These are phyloP conservation scores for Dioctria linearis DNA, from an alignment of 2,888 invertebrate species.

Conservation along the genomic window DNA sequence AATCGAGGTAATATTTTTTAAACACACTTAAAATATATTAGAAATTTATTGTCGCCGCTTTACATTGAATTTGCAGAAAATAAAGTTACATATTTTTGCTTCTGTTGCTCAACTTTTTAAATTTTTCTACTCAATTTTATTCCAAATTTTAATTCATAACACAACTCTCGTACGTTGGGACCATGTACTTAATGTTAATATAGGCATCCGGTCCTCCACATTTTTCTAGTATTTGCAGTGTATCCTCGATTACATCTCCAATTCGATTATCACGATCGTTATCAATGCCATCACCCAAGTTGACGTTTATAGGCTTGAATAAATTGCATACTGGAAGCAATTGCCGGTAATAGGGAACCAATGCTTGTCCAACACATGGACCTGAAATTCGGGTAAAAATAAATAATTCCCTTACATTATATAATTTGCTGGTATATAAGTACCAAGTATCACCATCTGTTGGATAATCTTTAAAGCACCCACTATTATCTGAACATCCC, in stretches of 20 bases:
- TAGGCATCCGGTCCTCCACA: conserved; percentile 97
- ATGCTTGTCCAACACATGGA: conserved; percentile 84
- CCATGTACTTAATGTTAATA: conserved; percentile 98
- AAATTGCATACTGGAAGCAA: conserved; percentile 91
- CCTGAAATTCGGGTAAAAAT: conserved; percentile 61
- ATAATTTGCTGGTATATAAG: background rate
- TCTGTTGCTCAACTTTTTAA: background rate
- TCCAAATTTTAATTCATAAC: conserved; percentile 42
- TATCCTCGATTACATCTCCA: conserved; percentile 93
- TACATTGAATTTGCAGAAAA: background rate
- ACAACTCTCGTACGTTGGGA: conserved; percentile 98
- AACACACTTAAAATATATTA: too few species aligned
- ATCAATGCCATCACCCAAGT: conserved; percentile 90
- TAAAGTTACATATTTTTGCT: background rate
- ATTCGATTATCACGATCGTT: conserved; percentile 88
- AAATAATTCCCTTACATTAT: background rate
- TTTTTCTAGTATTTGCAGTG: conserved; percentile 89
- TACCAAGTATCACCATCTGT: conserved; percentile 76
- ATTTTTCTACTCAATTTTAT: conserved; percentile 6
- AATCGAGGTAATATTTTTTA: too few species aligned
- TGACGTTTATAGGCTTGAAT: conserved; percentile 79
- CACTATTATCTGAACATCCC: conserved; percentile 84
- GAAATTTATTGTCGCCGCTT: too few species aligned
- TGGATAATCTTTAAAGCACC: conserved; percentile 88
- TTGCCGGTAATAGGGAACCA: conserved; percentile 97